A percentile compares a stretch with the other conserved stretches of the same genome.
Conservation (phyloP, 2,888 invertebrate species). For the Dicyrtomina minuta region DNA sequence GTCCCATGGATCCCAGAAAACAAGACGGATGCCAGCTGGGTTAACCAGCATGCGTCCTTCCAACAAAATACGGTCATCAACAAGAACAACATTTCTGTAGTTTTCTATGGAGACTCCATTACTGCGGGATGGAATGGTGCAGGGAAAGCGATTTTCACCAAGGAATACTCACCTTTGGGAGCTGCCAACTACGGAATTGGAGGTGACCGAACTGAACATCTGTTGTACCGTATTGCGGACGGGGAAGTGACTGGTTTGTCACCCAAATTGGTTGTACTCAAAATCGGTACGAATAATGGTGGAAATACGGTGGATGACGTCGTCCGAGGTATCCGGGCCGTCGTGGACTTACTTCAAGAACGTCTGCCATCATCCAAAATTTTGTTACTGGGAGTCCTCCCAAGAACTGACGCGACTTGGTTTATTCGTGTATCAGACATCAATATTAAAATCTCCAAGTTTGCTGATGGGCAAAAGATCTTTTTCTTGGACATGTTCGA, state of each 20-base stretch:
- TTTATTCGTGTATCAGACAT: constrained; percentile 19
- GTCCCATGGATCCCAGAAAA: constrained; percentile 35
- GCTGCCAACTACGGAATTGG: constrained; percentile 56
- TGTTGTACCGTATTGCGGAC: constrained; percentile 61
- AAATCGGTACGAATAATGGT: constrained; percentile 28
- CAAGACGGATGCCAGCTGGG: constrained; percentile 39
- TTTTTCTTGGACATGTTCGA: constrained; percentile 47
- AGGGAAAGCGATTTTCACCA: too few species aligned
- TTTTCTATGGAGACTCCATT: constrained; percentile 50
- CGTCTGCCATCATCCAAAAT: constrained; percentile 38
- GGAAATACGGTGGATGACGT: constrained; percentile 15
- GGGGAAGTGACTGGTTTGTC: constrained; percentile 60
- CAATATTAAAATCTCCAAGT: constrained; percentile 30
- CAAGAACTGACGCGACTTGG: constrained; percentile 4
- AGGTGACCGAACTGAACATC: constrained; percentile 61
- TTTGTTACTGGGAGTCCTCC: constrained; percentile 38
- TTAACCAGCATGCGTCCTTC: constrained; percentile 35
- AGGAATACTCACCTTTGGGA: too few species aligned
- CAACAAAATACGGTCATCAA: constrained; percentile 39
- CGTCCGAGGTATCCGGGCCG: constrained; percentile 25
- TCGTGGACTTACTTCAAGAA: constrained; percentile 17
- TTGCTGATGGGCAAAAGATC: constrained; percentile 42
- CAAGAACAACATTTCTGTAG: constrained; percentile 37
- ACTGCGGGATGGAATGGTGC: constrained; percentile 42
- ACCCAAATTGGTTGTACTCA: constrained; percentile 54